Evolutionary conservation across 2,888 invertebrate genomes (phyloP).

Genomic region (Eilema caniola): DNA sequence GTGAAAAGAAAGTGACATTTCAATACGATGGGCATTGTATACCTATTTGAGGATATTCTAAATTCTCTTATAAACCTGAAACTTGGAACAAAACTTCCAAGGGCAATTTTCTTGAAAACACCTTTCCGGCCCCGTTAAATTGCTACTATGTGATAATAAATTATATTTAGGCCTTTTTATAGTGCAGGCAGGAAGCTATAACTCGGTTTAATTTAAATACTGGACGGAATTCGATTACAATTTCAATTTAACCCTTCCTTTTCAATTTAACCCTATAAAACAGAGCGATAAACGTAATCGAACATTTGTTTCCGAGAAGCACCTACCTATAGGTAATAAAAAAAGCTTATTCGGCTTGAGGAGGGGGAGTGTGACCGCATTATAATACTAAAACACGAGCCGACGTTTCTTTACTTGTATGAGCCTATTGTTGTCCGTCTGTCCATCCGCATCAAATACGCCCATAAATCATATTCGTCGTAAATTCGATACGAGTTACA

Average conservation of each 20-base stretch:
- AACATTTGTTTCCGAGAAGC: constrained; percentile 72
- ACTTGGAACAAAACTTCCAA: not conserved
- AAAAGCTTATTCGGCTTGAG: constrained; percentile 61
- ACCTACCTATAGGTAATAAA: constrained; percentile 64
- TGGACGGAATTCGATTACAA: constrained; percentile 41
- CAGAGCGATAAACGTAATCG: constrained; percentile 59
- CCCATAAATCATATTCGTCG: constrained; percentile 84
- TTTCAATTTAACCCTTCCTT: constrained; percentile 39
- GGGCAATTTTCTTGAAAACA: not conserved
- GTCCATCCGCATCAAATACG: constrained; percentile 84
- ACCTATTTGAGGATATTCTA: too few relatives aligned
- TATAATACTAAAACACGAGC: constrained; percentile 79
- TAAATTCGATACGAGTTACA: constrained; percentile 84
- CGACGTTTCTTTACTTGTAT: constrained; percentile 72
- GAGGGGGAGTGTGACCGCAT: constrained; percentile 76
- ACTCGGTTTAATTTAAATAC: constrained; percentile 46
- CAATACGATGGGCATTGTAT: too few relatives aligned
- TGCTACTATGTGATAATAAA: constrained; percentile 5
- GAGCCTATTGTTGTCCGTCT: constrained; percentile 80
- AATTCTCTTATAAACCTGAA: too few relatives aligned
- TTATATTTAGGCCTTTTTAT: constrained; percentile 35
- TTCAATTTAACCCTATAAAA: constrained; percentile 58
- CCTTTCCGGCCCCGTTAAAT: not conserved
- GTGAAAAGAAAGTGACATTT: too few relatives aligned
- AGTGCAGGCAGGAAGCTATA: constrained; percentile 54